These are phyloP conservation scores for Drosophila suboccidentalis DNA, from an alignment of 2,888 invertebrate species.

Conservation along the genomic window DNA sequence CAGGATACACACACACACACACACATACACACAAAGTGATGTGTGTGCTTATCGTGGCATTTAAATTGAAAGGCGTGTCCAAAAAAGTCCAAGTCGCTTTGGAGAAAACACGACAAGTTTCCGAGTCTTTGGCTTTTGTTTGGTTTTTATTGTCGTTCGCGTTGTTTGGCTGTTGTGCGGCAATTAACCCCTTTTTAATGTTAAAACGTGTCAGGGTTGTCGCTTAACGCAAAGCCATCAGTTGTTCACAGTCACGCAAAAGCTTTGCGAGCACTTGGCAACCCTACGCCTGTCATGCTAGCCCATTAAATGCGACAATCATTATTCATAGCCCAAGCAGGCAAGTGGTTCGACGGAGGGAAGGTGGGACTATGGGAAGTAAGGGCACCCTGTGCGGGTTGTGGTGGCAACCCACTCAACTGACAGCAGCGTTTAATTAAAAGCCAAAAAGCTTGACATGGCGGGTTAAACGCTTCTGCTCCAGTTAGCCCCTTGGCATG, in stretches of 20 bases:
- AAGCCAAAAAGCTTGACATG: conserved; percentile 57
- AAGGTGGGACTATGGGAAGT: not conserved
- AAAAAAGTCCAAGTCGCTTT: conserved; percentile 40
- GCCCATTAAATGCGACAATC: conserved; percentile 57
- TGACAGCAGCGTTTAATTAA: conserved; percentile 69
- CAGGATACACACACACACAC: conserved; percentile 30
- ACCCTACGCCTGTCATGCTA: conserved; percentile 41
- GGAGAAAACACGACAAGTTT: conserved; percentile 32
- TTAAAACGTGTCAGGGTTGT: conserved; percentile 30
- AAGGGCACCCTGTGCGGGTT: not conserved
- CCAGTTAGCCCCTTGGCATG: conserved; percentile 34
- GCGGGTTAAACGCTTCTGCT: conserved; percentile 64
- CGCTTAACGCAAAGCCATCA: conserved; percentile 6
- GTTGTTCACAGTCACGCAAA: not conserved
- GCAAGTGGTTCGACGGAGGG: not conserved
- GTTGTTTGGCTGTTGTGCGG: conserved; percentile 53
- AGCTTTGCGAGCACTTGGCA: conserved; percentile 21
- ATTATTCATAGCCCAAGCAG: conserved; percentile 58
- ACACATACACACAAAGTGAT: conserved; percentile 8
- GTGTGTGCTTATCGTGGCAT: conserved; percentile 58
- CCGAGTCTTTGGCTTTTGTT: conserved; percentile 43
- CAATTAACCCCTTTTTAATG: conserved; percentile 72
- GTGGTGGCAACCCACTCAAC: conserved; percentile 48
- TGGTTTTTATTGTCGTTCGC: conserved; percentile 55
- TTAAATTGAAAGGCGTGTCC: conserved; percentile 79